Evolutionary conservation across 2,888 invertebrate genomes (phyloP), one percentile per base, ranked within the genome.

Genomic region (Trichogramma dendrolimi): DNA sequence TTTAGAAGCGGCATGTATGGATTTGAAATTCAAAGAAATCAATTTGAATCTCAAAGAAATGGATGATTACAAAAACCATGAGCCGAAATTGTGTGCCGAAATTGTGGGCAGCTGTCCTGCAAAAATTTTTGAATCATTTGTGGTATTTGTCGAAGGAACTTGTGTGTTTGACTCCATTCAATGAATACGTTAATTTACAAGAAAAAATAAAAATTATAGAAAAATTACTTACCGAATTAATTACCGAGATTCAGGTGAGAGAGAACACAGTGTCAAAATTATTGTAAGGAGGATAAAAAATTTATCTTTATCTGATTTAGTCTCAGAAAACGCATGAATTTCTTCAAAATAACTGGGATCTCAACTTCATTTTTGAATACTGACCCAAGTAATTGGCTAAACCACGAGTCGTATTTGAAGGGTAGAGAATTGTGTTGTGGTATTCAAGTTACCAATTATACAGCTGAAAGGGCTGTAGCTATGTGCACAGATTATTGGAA

Each of bases 61-160:
- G 44, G 44, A 7, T 44, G 44, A 44, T 7, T 44, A 7, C 65
- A 46, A 55, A 55, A 44, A 6, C 47, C 42, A 53, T 42, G 53
- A 61, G 38, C 10, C 8, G 27, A 40, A 51, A 53, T 48, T 61
- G n/a, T 53, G 61, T 39, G n/a, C n/a, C n/a, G n/a, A n/a, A n/a
- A n/a, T n/a, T n/a, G n/a, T n/a, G n/a, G n/a, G 14, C 8, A 11
- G 57, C 53, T 8, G 46, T 58, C n/a, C 10, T 43, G 14, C 43
- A 42, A 6, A 63, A 56, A 53, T 43, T 60, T 8, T 10, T 38
- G n/a, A 14, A 46, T 11, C 63, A 63, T 48, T 54, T 63, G 43
- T 63, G 63, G 60, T 61, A 63, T 41, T 58, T 63, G 44, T 49
- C 56, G n/a, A 51, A 61, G 42, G 54, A 63, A n/a, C 41, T 61